Conservation (phyloP, 2,797 vertebrate species). For the Pseudochirops cupreus region DNA sequence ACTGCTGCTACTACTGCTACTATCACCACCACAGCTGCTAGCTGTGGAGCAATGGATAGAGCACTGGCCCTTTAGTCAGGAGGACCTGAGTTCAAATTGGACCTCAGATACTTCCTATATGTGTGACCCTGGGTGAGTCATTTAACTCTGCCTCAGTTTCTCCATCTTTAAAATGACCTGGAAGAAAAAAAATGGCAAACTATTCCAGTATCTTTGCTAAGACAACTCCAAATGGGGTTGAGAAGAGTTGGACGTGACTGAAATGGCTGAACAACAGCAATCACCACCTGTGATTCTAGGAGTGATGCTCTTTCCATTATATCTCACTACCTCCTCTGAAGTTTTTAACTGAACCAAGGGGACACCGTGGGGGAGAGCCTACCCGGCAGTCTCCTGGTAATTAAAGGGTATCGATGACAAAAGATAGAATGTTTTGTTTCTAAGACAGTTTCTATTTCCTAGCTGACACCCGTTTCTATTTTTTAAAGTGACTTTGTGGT, state of each 20-base stretch:
- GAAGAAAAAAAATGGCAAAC: background rate
- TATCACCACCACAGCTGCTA: too few relatives aligned
- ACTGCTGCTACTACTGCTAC: too few relatives aligned
- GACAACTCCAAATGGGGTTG: background rate
- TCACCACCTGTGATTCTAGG: background rate
- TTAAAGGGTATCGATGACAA: conserved; percentile 45
- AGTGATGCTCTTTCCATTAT: background rate
- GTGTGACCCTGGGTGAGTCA: background rate
- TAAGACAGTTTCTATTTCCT: conserved; percentile 27
- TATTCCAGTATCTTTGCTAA: background rate
- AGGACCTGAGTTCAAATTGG: too few relatives aligned
- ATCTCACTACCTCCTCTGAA: background rate
- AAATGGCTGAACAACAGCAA: background rate
- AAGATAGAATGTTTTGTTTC: background rate
- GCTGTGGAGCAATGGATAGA: too few relatives aligned
- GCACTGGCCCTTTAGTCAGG: too few relatives aligned
- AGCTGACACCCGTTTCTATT: conserved; percentile 41
- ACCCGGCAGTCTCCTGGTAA: background rate
- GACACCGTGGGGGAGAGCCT: background rate
- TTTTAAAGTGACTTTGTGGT: conserved; percentile 59
- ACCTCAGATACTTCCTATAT: background rate
- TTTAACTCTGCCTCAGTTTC: background rate
- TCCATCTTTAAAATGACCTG: background rate
- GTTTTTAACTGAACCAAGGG: conserved; percentile 9
- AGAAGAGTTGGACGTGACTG: background rate